A percentile compares a stretch with the other conserved stretches of the same genome.
Evolutionary conservation across 2,113 vertebrate species (phyloP).

Genomic region (Tauraco erythrolophus): DNA sequence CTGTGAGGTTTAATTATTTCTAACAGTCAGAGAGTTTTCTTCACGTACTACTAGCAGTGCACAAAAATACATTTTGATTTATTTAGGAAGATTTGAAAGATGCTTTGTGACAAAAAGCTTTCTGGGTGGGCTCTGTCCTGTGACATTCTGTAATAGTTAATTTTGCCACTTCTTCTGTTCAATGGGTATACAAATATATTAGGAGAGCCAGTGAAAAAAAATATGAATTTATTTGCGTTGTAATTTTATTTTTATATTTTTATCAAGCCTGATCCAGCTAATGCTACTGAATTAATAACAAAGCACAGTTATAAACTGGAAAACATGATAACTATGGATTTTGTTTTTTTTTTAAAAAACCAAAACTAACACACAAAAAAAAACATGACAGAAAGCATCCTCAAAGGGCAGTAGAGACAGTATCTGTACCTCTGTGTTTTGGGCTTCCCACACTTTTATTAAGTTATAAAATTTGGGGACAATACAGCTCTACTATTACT

Average conservation of each 20-base stretch:
- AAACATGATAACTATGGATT: neutral
- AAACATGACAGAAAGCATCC: neutral
- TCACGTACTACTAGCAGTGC: neutral
- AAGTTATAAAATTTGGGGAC: neutral
- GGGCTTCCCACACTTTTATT: neutral
- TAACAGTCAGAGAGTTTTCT: neutral
- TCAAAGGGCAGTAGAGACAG: neutral
- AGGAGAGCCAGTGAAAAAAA: neutral
- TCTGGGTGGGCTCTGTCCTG: neutral
- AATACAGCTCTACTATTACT: neutral
- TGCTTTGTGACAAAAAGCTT: neutral
- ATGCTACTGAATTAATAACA: neutral
- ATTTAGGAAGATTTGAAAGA: neutral
- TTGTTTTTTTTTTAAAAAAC: neutral
- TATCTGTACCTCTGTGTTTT: neutral
- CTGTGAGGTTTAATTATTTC: neutral
- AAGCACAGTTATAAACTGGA: neutral
- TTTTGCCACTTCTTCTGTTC: neutral
- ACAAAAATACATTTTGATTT: neutral
- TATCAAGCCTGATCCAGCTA: neutral
- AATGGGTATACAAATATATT: neutral
- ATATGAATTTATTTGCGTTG: neutral
- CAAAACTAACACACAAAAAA: neutral
- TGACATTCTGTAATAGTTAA: neutral
- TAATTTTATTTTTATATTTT: neutral